A percentile compares a stretch with the other conserved stretches of the same genome.
phyloP scores from a whole-genome alignment of 1,140 invertebrate genomes.

The Cataglyphis hispanica region DNA sequence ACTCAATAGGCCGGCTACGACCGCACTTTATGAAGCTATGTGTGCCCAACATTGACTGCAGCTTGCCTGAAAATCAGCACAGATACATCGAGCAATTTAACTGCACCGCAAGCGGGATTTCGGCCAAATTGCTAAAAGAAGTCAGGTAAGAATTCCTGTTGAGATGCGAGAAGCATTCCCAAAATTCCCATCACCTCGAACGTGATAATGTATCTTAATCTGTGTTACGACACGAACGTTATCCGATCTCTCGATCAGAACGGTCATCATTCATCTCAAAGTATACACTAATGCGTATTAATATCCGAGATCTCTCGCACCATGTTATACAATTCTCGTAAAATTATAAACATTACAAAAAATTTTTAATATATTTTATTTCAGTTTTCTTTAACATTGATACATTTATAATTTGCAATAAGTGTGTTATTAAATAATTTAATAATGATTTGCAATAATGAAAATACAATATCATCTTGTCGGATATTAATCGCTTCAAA shows the following conservation, averaged over 20 bases:
- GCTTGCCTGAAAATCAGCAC: slow-evolving; percentile 86
- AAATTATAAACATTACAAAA: too few species aligned
- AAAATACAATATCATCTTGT: not conserved
- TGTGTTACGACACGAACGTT: not conserved
- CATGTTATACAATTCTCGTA: too few species aligned
- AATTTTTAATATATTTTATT: too few species aligned
- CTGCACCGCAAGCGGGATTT: slow-evolving; percentile 88
- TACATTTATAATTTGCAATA: too few species aligned
- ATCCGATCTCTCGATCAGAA: slow-evolving; percentile 5
- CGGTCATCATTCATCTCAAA: too few species aligned
- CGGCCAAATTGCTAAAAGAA: slow-evolving; percentile 89
- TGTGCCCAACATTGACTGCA: slow-evolving; percentile 89
- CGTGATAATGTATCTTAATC: slow-evolving; percentile 13
- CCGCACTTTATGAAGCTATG: slow-evolving; percentile 96
- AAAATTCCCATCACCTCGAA: not conserved
- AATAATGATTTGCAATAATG: not conserved
- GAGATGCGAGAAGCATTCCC: not conserved
- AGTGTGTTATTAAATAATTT: too few species aligned
- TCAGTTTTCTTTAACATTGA: too few species aligned
- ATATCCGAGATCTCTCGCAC: not conserved
- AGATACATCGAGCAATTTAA: slow-evolving; percentile 89
- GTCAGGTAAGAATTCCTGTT: slow-evolving; percentile 85
- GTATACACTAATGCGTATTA: not conserved
- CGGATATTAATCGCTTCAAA: not conserved
- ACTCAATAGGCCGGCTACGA: slow-evolving; percentile 95